These are phyloP conservation scores for Piscicola geometra DNA, from an alignment of 2,888 invertebrate genomes.

Conservation along the genomic window DNA sequence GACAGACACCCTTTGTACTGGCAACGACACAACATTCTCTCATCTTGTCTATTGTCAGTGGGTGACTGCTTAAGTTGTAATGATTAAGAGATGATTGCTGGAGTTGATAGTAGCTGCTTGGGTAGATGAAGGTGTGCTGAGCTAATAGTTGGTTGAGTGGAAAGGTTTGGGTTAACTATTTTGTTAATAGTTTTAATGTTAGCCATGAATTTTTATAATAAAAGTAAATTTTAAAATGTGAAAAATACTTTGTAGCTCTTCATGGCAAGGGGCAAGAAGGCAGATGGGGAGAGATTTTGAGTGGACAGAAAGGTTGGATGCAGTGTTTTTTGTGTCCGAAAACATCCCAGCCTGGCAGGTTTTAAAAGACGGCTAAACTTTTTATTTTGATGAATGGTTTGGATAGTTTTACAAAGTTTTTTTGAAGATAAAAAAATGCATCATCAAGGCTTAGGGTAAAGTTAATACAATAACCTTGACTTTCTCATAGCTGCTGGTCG, in stretches of 20 bases:
- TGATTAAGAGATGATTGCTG: too few species aligned
- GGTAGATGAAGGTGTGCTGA: too few species aligned
- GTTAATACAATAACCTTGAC: too few species aligned
- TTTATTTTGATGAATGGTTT: neutral
- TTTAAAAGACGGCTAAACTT: neutral
- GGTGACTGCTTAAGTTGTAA: too few species aligned
- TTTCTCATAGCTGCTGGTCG: neutral
- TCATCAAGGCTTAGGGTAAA: neutral
- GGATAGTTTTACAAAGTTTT: neutral
- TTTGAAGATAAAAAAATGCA: neutral
- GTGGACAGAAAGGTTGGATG: neutral
- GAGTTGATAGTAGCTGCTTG: too few species aligned
- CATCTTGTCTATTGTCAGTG: neutral
- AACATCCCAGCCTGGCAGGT: slow-evolving; percentile 16
- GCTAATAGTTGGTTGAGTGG: too few species aligned
- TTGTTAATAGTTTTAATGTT: too few species aligned
- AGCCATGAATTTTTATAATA: too few species aligned
- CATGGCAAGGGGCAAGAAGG: neutral
- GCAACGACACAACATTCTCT: slow-evolving; percentile 5
- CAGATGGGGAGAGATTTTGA: neutral
- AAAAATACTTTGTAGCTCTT: too few species aligned
- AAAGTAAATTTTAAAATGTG: too few species aligned
- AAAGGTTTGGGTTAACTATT: too few species aligned
- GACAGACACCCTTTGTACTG: slow-evolving; percentile 20
- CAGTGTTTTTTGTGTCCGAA: neutral